A percentile compares a stretch with the other conserved stretches of the same genome.
Conservation (phyloP, 2,888 invertebrate species). For the Ypsolopha sequella region DNA sequence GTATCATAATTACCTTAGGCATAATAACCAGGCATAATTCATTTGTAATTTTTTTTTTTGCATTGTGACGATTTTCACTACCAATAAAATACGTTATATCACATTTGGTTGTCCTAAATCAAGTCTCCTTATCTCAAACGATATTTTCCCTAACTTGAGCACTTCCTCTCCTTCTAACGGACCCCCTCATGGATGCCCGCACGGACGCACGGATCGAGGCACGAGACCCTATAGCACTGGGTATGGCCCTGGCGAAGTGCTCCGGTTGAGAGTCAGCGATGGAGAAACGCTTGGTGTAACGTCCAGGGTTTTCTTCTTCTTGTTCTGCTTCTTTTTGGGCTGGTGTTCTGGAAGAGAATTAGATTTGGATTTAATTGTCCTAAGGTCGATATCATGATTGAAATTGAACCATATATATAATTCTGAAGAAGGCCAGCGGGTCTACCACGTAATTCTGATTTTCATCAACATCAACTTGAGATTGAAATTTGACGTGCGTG, state of each 20-base stretch:
- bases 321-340: constrained; percentile 8
- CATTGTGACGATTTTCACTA: too few relatives aligned
- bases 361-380: background rate
- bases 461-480: too few relatives aligned
- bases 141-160: constrained; percentile 12
- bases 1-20: too few relatives aligned
- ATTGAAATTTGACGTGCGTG: too few relatives aligned
- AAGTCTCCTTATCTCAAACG: constrained; percentile 16
- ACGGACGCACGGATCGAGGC: constrained; percentile 45
- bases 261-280: constrained; percentile 15
- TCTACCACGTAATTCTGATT: too few relatives aligned
- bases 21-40: too few relatives aligned
- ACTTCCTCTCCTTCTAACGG: constrained; percentile 10
- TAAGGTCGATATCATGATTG: too few relatives aligned
- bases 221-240: constrained; percentile 43
- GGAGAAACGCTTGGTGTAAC: constrained; percentile 32
- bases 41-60: too few relatives aligned
- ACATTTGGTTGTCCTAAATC: background rate
- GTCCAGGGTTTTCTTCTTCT: constrained; percentile 29
- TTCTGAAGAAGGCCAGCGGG: too few relatives aligned
- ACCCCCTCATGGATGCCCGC: constrained; percentile 38
- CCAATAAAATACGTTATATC: too few relatives aligned
- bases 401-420: too few relatives aligned
- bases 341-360: background rate
- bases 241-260: constrained; percentile 36